phyloP scores from a whole-genome alignment of 2,113 vertebrate genomes.

The Crotalus horridus region DNA sequence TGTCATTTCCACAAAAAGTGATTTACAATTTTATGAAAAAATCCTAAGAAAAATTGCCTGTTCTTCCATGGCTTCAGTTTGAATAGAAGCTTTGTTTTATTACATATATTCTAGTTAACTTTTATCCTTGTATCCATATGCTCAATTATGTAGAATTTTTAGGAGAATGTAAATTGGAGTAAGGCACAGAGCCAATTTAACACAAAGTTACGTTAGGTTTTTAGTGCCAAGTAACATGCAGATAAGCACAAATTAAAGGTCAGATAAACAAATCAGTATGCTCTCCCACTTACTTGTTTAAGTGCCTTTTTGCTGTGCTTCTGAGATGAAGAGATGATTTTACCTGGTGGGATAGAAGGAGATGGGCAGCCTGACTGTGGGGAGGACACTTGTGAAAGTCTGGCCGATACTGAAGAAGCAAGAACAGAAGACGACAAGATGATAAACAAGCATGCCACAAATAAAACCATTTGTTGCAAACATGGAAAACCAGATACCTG shows the following conservation, averaged over 20 bases:
- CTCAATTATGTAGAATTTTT: neutral
- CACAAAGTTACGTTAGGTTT: neutral
- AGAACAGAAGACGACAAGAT: slow-evolving; percentile 15
- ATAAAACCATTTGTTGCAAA: neutral
- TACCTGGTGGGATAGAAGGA: slow-evolving; percentile 82
- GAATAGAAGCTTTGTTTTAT: neutral
- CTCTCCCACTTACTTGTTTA: slow-evolving; percentile 80
- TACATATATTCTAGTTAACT: neutral
- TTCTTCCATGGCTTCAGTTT: neutral
- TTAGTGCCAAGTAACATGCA: neutral
- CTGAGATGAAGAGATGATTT: slow-evolving; percentile 95
- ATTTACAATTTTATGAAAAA: neutral
- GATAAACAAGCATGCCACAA: slow-evolving; percentile 10
- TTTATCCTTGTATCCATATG: no score
- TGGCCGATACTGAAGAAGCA: slow-evolving; percentile 78
- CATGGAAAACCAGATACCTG: neutral
- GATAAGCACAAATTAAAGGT: neutral
- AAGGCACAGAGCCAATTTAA: neutral
- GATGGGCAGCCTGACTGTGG: slow-evolving; percentile 88
- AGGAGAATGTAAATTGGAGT: neutral
- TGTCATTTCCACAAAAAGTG: neutral
- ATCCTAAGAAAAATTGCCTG: no score
- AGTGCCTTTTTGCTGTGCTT: slow-evolving; percentile 98
- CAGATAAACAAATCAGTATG: rapidly evolving
- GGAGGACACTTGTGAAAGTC: slow-evolving; percentile 86